phyloP scores from a whole-genome alignment of 2,888 invertebrate species.

The Frankliniella intonsa region DNA sequence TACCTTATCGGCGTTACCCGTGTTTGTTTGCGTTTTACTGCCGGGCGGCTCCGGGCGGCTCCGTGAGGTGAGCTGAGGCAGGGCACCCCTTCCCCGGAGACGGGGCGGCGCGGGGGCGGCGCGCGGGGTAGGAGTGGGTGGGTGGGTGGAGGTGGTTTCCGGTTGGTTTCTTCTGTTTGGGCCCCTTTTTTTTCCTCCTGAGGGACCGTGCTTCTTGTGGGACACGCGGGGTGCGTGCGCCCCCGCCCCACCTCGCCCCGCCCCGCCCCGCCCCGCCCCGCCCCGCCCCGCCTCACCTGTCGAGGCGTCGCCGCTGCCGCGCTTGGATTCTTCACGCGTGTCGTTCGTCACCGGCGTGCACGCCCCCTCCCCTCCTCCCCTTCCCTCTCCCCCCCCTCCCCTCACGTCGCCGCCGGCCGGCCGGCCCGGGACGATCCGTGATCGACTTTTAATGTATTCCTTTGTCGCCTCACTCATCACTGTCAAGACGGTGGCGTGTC shows the following conservation, averaged over 20 bases:
- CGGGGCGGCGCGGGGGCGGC: not conserved
- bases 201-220: too few relatives aligned
- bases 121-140: not conserved
- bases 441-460: constrained; percentile 25
- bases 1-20: not conserved
- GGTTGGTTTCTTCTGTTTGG: not conserved
- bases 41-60: too few relatives aligned
- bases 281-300: not conserved
- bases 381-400: not conserved
- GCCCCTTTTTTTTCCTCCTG: too few relatives aligned
- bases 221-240: not conserved
- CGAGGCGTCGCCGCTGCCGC: not conserved
- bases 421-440: not conserved
- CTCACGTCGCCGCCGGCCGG: not conserved
- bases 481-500: not conserved
- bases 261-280: not conserved
- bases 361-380: not conserved
- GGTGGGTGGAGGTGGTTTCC: not conserved
- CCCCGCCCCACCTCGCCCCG: not conserved
- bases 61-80: too few relatives aligned
- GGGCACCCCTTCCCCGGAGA: too few relatives aligned
- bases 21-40: not conserved
- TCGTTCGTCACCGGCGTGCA: not conserved
- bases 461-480: not conserved
- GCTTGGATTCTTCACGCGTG: not conserved